Evolutionary conservation across 2,113 vertebrate species (phyloP).

Genomic region (Chiloscyllium plagiosum): DNA sequence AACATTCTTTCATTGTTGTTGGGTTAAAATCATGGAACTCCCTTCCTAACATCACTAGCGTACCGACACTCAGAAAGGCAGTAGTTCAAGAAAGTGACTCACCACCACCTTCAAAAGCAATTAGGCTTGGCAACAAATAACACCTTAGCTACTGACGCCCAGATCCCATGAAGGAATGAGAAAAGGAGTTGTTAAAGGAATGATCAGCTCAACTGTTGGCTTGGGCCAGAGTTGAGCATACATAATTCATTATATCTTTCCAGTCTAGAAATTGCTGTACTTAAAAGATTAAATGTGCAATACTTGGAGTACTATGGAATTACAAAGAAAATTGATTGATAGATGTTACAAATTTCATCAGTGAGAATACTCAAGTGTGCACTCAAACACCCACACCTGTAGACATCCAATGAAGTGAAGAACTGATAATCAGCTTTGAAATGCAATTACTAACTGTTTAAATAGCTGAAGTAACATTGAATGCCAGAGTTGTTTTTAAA

Average conservation of each 20-base stretch:
- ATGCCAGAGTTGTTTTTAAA: neutral
- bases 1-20: no score
- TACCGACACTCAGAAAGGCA: no score
- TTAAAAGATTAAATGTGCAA: neutral
- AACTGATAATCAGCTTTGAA: neutral
- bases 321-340: neutral
- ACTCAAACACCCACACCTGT: neutral
- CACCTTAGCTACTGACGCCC: no score
- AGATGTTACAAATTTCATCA: slow-evolving; percentile 6
- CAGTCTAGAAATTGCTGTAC: neutral
- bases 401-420: neutral
- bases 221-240: neutral
- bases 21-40: no score
- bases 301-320: neutral
- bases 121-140: no score
- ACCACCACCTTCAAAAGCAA: no score
- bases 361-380: neutral
- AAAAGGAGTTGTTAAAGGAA: neutral
- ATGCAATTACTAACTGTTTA: neutral
- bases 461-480: neutral
- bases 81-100: no score
- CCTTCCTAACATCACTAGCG: no score
- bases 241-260: neutral
- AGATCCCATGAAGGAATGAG: no score
- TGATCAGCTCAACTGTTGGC: neutral